Conservation (phyloP, 2,888 invertebrate genomes). For the Plebejus anna region DNA sequence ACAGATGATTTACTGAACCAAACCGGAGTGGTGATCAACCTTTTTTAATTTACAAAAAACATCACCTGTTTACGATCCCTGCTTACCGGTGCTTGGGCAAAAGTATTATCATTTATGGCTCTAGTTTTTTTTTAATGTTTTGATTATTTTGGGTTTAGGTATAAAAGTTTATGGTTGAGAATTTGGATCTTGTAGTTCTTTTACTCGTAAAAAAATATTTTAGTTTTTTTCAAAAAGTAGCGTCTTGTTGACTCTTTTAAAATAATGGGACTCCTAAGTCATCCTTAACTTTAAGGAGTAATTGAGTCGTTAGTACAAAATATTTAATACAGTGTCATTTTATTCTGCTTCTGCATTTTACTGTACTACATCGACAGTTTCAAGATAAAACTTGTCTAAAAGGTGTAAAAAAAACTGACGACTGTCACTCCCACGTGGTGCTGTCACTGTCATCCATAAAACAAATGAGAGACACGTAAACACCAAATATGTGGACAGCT, state of each 20-base stretch:
- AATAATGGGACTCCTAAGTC: no score
- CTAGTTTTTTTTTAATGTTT: background rate
- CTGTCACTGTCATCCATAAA: conserved; percentile 13
- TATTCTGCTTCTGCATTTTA: background rate
- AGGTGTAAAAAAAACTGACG: background rate
- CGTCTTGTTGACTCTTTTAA: no score
- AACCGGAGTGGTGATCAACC: conserved; percentile 45
- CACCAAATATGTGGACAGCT: conserved; percentile 20
- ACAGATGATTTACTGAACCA: conserved; percentile 58
- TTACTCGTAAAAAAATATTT: no score
- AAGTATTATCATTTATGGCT: conserved; percentile 16
- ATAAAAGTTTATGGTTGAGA: background rate
- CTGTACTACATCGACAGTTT: background rate
- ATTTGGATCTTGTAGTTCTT: background rate
- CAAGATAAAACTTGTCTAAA: background rate
- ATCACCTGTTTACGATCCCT: conserved; percentile 48
- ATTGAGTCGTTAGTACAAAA: no score
- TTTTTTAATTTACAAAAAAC: conserved; percentile 43
- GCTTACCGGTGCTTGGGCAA: conserved; percentile 23
- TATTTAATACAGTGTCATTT: no score
- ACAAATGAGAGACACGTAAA: conserved; percentile 19
- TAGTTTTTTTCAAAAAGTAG: no score
- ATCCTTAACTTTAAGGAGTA: no score
- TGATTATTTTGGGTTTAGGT: background rate
- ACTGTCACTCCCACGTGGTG: background rate